phyloP scores from a whole-genome alignment of 2,113 vertebrate species.

The Megalops atlanticus region DNA sequence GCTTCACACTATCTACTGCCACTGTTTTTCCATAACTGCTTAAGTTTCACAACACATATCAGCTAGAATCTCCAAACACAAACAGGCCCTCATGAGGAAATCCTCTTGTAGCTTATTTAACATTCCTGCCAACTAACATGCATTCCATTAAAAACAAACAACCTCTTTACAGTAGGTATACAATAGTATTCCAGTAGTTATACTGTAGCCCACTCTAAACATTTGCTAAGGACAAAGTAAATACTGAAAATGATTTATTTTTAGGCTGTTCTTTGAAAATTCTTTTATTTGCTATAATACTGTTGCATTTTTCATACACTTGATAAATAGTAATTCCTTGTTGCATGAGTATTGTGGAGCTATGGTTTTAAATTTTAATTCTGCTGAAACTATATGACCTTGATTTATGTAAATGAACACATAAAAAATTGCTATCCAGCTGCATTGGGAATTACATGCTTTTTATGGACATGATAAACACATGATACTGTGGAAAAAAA shows the following conservation, averaged over 20 bases:
- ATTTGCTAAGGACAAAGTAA: neutral
- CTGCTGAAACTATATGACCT: slow-evolving; percentile 30
- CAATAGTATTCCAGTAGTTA: neutral
- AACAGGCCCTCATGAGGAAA: neutral
- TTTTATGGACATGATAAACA: slow-evolving; percentile 32
- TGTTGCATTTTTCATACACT: too few relatives aligned
- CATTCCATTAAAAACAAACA: slow-evolving; percentile 15
- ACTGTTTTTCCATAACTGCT: neutral
- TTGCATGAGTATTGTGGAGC: neutral
- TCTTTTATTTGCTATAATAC: too few relatives aligned
- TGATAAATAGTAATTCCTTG: neutral
- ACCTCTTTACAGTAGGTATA: neutral
- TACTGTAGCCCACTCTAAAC: neutral
- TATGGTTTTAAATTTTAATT: neutral
- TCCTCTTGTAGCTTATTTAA: slow-evolving; percentile 12
- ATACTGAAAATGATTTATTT: neutral
- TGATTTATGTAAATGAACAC: slow-evolving; percentile 46
- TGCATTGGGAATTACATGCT: slow-evolving; percentile 39
- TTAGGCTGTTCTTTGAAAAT: neutral
- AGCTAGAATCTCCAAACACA: neutral
- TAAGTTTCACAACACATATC: neutral
- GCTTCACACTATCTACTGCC: neutral
- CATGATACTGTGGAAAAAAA: neutral
- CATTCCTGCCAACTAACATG: neutral
- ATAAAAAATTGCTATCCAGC: slow-evolving; percentile 39